Evolutionary conservation across 1,140 invertebrate genomes (phyloP), one percentile per base, ranked within the genome.

Genomic region (Leptinotarsa undecemlineata): DNA sequence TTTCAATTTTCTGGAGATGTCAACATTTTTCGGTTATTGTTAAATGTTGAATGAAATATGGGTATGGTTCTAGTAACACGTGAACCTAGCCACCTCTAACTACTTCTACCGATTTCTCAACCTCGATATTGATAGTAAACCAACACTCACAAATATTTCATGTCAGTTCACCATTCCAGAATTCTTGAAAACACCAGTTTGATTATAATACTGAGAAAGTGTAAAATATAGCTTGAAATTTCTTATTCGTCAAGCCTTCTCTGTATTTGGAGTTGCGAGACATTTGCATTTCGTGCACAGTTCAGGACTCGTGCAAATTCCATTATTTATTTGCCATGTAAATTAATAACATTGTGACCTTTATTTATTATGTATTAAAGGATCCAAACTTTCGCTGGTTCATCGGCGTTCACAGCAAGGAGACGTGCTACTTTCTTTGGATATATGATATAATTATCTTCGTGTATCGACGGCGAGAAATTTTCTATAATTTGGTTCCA

Each of bases 311-410:
- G 51, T 57, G 13, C 51, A 57, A 57, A 57, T 57, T 57, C 51
- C 51, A 57, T 57, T 57, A 57, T 57, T 57, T 8, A 57, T 57
- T 57, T 57, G 17, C 51, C 51, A 57, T 57, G 51, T 57, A 57
- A 19, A 57, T 57, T 57, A 57, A 57, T 57, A 57, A 57, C 51
- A 19, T 57, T 19, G 51, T 19, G 51, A 57, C 51, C 51, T 57
- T 57, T 57, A 57, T 57, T 57, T 57, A 17, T 57, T 57, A 57
- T 57, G 15, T 57, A 17, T 57, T 57, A 17, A 15, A 57, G 6
- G 13, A 57, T n/a, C 51, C 51, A 19, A 57, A 57, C 51, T 57
- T 57, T 57, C 51, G 51, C 51, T 57, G 51, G 51, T 57, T 57
- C n/a, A 57, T 57, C 51, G 17, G 33, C 33, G 33, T 42, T 42